phyloP scores from a whole-genome alignment of 37 sponge, comb jelly and placozoan genomes.

The Geodia barretti region DNA sequence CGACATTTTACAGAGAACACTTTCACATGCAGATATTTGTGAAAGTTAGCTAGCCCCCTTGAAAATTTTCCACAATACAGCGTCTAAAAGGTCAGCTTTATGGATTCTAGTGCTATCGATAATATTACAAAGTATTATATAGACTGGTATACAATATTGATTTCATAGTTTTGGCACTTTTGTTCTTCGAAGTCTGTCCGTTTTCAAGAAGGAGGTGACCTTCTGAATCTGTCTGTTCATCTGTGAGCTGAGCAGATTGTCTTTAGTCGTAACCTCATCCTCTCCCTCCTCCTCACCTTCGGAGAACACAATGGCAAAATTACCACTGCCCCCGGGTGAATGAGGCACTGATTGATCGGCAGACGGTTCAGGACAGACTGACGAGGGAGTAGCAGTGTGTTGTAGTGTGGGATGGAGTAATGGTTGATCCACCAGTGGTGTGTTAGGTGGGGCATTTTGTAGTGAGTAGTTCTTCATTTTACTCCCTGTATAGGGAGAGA shows the following conservation, averaged over 20 bases:
- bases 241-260: constrained; percentile 24
- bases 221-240: constrained; percentile 53
- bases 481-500: too few relatives aligned
- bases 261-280: background rate
- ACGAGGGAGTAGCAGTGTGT: too few relatives aligned
- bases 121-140: too few relatives aligned
- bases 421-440: background rate
- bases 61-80: too few relatives aligned
- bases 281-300: constrained; percentile 12
- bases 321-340: background rate
- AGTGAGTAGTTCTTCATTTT: too few relatives aligned
- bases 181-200: constrained; percentile 50
- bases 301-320: constrained; percentile 15
- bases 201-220: constrained; percentile 55
- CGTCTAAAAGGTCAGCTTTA: too few relatives aligned
- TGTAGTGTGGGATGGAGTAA: background rate
- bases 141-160: background rate
- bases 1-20: too few relatives aligned
- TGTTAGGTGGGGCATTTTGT: background rate
- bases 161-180: constrained; percentile 11
- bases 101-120: too few relatives aligned
- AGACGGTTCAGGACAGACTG: too few relatives aligned
- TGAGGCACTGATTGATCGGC: background rate
- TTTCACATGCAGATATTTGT: too few relatives aligned
- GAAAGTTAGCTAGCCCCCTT: too few relatives aligned